These are phyloP conservation scores for Mycteria americana DNA, from an alignment of 2,797 vertebrate species.

Conservation along the genomic window DNA sequence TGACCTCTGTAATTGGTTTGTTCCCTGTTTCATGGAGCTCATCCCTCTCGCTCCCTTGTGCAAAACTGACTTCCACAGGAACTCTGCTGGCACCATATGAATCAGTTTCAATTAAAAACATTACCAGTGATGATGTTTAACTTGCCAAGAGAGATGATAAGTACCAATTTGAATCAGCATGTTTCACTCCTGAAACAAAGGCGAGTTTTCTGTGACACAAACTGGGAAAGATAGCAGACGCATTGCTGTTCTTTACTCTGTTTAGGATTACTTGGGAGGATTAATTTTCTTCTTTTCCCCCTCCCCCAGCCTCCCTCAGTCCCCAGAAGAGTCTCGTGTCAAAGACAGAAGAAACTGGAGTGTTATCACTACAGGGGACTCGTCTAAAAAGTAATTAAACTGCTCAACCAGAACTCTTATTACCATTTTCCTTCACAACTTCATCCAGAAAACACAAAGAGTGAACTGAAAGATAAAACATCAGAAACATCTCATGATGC, in stretches of 20 bases:
- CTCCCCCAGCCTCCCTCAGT: background rate
- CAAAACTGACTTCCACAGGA: background rate
- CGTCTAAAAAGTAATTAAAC: slow-evolving; percentile 41
- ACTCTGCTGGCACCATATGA: background rate
- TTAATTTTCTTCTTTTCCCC: background rate
- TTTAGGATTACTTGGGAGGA: background rate
- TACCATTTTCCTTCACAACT: slow-evolving; percentile 29
- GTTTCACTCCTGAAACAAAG: background rate
- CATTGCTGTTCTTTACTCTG: background rate
- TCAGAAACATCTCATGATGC: background rate
- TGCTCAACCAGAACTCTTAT: slow-evolving; percentile 40
- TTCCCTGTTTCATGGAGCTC: slow-evolving; percentile 6
- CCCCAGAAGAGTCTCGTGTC: background rate
- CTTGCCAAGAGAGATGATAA: slow-evolving; percentile 1
- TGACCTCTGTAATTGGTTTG: slow-evolving; percentile 21
- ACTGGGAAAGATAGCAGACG: background rate
- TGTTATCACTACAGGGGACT: slow-evolving; percentile 18
- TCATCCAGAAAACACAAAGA: slow-evolving; percentile 38
- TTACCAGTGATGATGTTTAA: slow-evolving; percentile 5
- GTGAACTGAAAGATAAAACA: slow-evolving; percentile 17
- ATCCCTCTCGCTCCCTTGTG: background rate
- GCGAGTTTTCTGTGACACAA: background rate
- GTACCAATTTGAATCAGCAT: background rate
- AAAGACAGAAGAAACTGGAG: slow-evolving; percentile 20
- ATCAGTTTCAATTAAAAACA: slow-evolving; percentile 53